Base-by-base conservation (phyloP, 2,797 vertebrate species). In the Lutjanus argentimaculatus region DNA sequence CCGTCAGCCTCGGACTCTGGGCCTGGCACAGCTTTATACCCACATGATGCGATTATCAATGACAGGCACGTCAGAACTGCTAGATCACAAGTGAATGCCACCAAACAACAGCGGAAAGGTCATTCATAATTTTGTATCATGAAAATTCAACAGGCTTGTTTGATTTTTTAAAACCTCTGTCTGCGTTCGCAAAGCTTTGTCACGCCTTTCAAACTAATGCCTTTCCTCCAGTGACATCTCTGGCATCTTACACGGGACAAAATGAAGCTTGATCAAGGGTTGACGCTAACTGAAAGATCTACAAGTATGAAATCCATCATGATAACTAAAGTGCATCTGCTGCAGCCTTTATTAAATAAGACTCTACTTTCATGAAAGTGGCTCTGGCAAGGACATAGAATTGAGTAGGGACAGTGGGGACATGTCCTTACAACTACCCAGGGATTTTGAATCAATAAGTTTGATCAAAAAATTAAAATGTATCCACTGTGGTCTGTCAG, bases 41-140 rank as follows among this genome's bases (percentile, higher is more conserved):
- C 22, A 21, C 25, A 68, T 77, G 87, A 83, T 72, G 75, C 49
- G 58, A 88, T 79, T 52, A 43, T 63, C 52, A 6, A 43, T 51
- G 86, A 77, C 86, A 72, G 64, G 36, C 72, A 82, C 1, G 61
- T 84, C 82, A 63, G 59, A 65, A 57, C 56, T 43, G 70, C 63
- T 76, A 61, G 40, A 77, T 85, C 77, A 75, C 75, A 67, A 58
- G 22, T 70, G 82, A 91, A 90, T 84, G 72, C 69, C 89, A 89
- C 51, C 72, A 76, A 77, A 85, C 57, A 80, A 56, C 67, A 77
- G 79, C 73, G 75, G 30, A 89, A 88, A 90, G 88, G 84, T 90
- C 65, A 85, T 4, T 83, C 42, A 62, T 55, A 45, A 87, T 77
- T 68, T 73, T 67, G 22, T 6, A 45, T 66, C 45, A 53, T 57